Percentiles rank a stretch among this genome's conserved stretches.
Evolutionary conservation across 2,888 invertebrate species (phyloP).

Genomic region (Coremacera marginata): DNA sequence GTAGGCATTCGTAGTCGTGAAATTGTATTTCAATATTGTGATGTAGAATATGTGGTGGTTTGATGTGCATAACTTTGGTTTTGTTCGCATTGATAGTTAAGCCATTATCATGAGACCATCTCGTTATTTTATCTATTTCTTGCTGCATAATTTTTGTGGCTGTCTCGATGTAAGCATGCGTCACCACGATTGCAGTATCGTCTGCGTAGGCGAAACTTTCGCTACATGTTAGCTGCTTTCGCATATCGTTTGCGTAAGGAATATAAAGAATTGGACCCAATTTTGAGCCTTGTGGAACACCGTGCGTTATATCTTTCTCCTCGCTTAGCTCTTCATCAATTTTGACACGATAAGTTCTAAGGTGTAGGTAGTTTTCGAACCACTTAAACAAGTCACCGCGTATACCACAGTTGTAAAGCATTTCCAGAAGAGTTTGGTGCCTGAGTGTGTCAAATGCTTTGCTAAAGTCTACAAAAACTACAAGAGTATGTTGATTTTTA

Average conservation of each 20-base stretch:
- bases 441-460: conserved; percentile 19
- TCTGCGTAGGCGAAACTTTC: neutral
- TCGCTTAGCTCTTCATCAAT: neutral
- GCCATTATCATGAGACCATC: too few relatives aligned
- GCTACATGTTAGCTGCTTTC: neutral
- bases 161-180: neutral
- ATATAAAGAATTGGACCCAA: neutral
- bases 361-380: neutral
- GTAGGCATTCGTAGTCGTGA: too few relatives aligned
- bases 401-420: neutral
- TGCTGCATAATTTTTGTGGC: neutral
- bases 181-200: neutral
- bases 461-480: conserved; percentile 2
- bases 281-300: neutral
- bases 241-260: neutral
- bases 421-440: neutral
- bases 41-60: too few relatives aligned
- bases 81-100: too few relatives aligned
- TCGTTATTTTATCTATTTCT: neutral
- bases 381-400: neutral
- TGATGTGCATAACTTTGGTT: too few relatives aligned
- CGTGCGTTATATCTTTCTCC: neutral
- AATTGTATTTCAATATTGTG: too few relatives aligned
- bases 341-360: neutral
- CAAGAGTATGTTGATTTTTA: neutral